These are phyloP conservation scores for Geopemphigus sp. DNA, from an alignment of 1,140 invertebrate species.

Conservation along the genomic window DNA sequence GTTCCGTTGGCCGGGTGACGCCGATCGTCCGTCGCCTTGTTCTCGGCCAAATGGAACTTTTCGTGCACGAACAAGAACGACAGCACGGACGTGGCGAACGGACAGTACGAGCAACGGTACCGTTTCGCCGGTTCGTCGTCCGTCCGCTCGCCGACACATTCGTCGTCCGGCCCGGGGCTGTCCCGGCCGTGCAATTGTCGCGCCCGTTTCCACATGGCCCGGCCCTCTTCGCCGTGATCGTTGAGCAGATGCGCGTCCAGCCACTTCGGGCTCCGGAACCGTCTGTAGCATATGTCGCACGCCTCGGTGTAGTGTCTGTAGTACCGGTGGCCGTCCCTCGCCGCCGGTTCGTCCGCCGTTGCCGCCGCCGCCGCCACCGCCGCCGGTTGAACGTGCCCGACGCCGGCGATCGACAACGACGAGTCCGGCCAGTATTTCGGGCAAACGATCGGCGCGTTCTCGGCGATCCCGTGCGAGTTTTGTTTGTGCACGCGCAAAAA, in stretches of 20 bases:
- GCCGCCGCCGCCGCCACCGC: no score
- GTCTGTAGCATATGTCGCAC: constrained; percentile 81
- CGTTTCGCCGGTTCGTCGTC: constrained; percentile 57
- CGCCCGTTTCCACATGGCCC: constrained; percentile 64
- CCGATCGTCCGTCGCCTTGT: not conserved
- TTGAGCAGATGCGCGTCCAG: constrained; percentile 82
- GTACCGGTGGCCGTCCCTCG: constrained; percentile 57
- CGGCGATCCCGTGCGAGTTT: constrained; percentile 92
- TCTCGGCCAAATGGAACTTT: constrained; percentile 63
- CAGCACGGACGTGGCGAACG: constrained; percentile 82
- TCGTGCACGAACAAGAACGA: constrained; percentile 90
- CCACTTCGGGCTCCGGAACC: constrained; percentile 87
- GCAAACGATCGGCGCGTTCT: constrained; percentile 47
- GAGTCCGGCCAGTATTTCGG: constrained; percentile 56
- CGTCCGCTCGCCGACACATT: not conserved
- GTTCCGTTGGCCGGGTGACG: not conserved
- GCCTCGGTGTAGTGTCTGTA: constrained; percentile 73
- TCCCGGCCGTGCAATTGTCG: not conserved
- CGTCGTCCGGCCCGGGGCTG: not conserved
- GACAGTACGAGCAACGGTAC: constrained; percentile 84
- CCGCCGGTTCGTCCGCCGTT: constrained; percentile 26
- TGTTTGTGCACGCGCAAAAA: constrained; percentile 95
- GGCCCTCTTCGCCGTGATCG: constrained; percentile 75
- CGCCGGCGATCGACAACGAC: constrained; percentile 41
- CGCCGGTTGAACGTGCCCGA: not conserved